Base-by-base conservation (phyloP, 2,888 invertebrate genomes). In the Machimus rusticus region DNA sequence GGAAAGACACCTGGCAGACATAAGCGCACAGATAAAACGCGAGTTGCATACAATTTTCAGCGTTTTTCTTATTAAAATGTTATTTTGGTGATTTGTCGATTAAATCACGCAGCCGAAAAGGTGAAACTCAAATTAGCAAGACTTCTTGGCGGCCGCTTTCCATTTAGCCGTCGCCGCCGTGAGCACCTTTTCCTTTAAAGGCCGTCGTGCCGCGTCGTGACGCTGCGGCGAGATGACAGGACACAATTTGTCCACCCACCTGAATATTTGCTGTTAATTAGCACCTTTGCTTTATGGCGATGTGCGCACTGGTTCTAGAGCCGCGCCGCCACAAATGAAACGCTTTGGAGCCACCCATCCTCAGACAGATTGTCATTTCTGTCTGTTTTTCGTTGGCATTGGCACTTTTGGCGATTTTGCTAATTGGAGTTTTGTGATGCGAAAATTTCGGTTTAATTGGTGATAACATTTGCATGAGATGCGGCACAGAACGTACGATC, bases 11-110 rank as follows among this genome's bases (percentile, higher is more conserved):
- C 66, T 66, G 66, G 66, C 66, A 66, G 66, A 66, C 66, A 57
- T 57, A 57, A 23, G 23, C 23, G 23, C 12, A 12, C 81, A 81
- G 51, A 55, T 55, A 55, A 66, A 81, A 81, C 81, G 81, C 81
- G 81, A 81, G 31, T 55, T 31, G 81, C 81, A 81, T 81, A 66
- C 66, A 81, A 51, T 81, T 81, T 79, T 78, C 76, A 76, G n/a
- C 3, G 28, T 76, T 31, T 76, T 76, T 76, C 37, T 34, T 39
- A 76, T 76, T 39, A 39, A 39, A 76, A 76, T 76, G 76, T 66
- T 66, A 66, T 66, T 66, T 66, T 66, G 66, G 66, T 66, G 66
- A 66, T 66, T 66, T 66, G 66, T 66, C 66, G 66, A 66, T 66
- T 66, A 66, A 66, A 66, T 66, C 66, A 28, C 66, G 66, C n/a